phyloP scores from a whole-genome alignment of 2,888 invertebrate genomes.

The Drosophila putrida region DNA sequence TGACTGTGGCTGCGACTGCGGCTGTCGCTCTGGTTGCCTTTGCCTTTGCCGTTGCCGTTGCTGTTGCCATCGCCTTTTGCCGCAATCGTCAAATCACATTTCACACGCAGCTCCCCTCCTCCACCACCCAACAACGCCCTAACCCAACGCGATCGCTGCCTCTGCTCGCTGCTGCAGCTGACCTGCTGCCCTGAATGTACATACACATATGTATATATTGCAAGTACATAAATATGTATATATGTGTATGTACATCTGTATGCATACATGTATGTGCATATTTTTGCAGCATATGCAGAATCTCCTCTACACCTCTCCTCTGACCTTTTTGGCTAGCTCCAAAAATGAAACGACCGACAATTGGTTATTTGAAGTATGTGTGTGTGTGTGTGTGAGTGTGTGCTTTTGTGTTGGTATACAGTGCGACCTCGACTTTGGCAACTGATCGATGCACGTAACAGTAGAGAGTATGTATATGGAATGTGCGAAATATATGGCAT shows the following conservation, averaged over 20 bases:
- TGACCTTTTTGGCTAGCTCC: constrained; percentile 18
- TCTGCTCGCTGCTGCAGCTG: constrained; percentile 32
- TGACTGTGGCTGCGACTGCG: constrained; percentile 16
- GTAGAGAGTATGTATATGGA: constrained; percentile 14
- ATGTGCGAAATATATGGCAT: constrained; percentile 18
- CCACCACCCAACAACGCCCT: constrained; percentile 23
- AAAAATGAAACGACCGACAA: constrained; percentile 43
- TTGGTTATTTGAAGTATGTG: constrained; percentile 31
- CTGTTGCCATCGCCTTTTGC: constrained; percentile 28
- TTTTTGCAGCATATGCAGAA: constrained; percentile 45
- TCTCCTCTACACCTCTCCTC: constrained; percentile 1
- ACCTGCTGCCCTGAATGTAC: constrained; percentile 39
- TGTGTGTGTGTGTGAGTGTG: constrained; percentile 11
- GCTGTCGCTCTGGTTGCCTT: constrained; percentile 23
- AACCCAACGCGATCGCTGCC: constrained; percentile 31
- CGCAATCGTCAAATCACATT: constrained; percentile 63
- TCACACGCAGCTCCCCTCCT: constrained; percentile 48
- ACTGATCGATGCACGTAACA: constrained; percentile 57
- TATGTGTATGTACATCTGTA: constrained; percentile 8
- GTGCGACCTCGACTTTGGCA: constrained; percentile 67
- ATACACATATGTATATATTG: background rate
- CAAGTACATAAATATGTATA: background rate
- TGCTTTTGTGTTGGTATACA: constrained; percentile 24
- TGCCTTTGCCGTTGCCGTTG: constrained; percentile 27
- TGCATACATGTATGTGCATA: constrained; percentile 13